Conservation (phyloP, 2,888 invertebrate species). For the Timema cristinae region DNA sequence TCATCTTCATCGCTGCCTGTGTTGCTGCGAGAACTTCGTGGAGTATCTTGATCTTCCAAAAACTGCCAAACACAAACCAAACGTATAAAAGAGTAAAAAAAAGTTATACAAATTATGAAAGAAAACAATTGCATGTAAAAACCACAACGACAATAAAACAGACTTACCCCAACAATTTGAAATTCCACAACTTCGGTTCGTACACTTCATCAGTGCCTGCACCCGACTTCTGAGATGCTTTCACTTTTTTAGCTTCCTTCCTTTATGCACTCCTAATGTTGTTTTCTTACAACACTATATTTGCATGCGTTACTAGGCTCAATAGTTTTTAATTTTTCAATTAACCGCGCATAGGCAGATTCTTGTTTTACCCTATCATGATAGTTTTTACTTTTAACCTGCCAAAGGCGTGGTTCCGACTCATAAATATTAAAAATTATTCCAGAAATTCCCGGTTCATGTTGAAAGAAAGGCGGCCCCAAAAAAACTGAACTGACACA, state of each 20-base stretch:
- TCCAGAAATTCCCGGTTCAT: too few relatives aligned
- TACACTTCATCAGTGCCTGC: slow-evolving; percentile 7
- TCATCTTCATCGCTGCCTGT: too few relatives aligned
- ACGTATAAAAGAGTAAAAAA: too few relatives aligned
- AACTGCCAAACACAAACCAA: too few relatives aligned
- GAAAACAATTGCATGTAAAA: too few relatives aligned
- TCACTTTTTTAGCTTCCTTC: neutral
- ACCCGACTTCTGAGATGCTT: neutral
- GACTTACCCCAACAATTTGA: neutral
- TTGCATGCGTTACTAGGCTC: neutral
- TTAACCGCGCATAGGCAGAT: neutral
- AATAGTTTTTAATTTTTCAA: neutral
- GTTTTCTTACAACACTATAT: neutral
- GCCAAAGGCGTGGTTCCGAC: neutral
- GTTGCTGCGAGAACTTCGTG: too few relatives aligned
- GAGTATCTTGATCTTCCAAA: too few relatives aligned
- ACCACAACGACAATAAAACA: too few relatives aligned
- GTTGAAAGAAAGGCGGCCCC: neutral
- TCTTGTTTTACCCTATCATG: neutral
- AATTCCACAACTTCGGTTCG: slow-evolving; percentile 3
- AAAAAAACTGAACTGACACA: neutral
- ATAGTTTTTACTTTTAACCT: slow-evolving; percentile 6
- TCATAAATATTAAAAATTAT: too few relatives aligned
- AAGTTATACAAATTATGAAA: too few relatives aligned
- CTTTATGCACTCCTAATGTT: neutral